Base-by-base conservation (phyloP, 2,888 invertebrate species). In the Omphaloscelis lunosa region DNA sequence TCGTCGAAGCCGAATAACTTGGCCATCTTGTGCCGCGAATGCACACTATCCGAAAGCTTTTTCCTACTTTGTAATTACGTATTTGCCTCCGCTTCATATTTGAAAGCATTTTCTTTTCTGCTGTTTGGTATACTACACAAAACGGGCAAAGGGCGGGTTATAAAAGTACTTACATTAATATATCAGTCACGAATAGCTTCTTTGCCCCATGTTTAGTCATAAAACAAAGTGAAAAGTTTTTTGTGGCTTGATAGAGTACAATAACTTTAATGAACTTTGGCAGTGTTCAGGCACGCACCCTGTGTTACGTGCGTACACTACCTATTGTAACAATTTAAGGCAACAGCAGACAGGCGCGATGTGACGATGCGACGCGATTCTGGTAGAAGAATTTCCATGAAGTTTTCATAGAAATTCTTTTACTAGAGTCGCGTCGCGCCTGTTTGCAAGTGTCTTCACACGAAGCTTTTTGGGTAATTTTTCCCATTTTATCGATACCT, bases 171-270 rank as follows among this genome's bases (percentile, higher is more conserved):
- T n/a, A 8, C 29, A 51, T 48, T 51, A 29, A 29, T 23, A 20
- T 62, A n/a, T 5, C 45, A 15, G 76, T 34, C 48, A 59, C 66
- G 77, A 77, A 63, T 20, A n/a, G 11, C 8, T 59, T 34, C 2
- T 15, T 29, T 15, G 0, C 77, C 34, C 12, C 17, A 20, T n/a
- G 29, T 67, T 29, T 5, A 17, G 29, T 34, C 41, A 77, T 63
- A 27, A 56, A 39, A 8, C 12, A 41, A 17, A 27, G 23, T 4
- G 8, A 17, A 45, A 77, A 53, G 5, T 20, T 51, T 51, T 65
- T 23, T 45, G n/a, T 53, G 6, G 15, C 9, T 48, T 58, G 17
- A 17, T 48, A 2, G 11, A 1, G 20, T 41, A n/a, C 12, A 1
- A 27, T 15, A 66, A 66, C 20, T 66, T 45, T 45, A 0, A 66